phyloP scores from a whole-genome alignment of 2,113 vertebrate genomes.

The Periophthalmus modestus region DNA sequence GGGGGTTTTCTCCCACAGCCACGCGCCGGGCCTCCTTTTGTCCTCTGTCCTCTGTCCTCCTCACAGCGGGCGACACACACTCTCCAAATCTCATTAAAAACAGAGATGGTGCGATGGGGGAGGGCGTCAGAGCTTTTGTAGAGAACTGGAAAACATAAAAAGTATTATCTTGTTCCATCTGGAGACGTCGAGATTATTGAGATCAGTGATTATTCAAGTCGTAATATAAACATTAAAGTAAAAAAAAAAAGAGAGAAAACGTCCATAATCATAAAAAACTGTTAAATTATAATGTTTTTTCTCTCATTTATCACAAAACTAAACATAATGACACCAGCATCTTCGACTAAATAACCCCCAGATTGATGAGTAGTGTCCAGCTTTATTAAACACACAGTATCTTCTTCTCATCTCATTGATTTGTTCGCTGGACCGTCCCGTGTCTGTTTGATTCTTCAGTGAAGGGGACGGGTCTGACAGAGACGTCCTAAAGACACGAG shows the following conservation, averaged over 20 bases:
- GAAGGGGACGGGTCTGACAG: constrained; percentile 62
- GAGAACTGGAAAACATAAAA: constrained; percentile 16
- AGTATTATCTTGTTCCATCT: constrained; percentile 5
- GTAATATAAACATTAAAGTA: too few species aligned
- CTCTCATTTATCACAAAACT: too few species aligned
- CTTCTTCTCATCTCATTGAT: constrained; percentile 59
- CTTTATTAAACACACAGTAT: too few species aligned
- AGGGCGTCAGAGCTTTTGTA: constrained; percentile 41
- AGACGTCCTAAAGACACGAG: constrained; percentile 34
- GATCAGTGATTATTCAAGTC: too few species aligned
- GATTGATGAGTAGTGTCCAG: background rate
- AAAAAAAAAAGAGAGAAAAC: too few species aligned
- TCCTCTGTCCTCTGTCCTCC: constrained; percentile 71
- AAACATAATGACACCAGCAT: too few species aligned
- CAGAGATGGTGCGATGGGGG: constrained; percentile 49
- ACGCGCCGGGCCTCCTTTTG: constrained; percentile 72
- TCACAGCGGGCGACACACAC: constrained; percentile 67
- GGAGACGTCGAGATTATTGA: too few species aligned
- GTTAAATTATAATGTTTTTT: too few species aligned
- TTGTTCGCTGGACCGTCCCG: constrained; percentile 41
- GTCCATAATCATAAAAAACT: too few species aligned
- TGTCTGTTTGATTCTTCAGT: constrained; percentile 68
- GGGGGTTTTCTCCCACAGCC: constrained; percentile 44
- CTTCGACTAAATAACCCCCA: too few species aligned
- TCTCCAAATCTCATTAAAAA: constrained; percentile 76